Base-by-base conservation (phyloP, 2,113 vertebrate genomes). In the Mormyrus lacerda region DNA sequence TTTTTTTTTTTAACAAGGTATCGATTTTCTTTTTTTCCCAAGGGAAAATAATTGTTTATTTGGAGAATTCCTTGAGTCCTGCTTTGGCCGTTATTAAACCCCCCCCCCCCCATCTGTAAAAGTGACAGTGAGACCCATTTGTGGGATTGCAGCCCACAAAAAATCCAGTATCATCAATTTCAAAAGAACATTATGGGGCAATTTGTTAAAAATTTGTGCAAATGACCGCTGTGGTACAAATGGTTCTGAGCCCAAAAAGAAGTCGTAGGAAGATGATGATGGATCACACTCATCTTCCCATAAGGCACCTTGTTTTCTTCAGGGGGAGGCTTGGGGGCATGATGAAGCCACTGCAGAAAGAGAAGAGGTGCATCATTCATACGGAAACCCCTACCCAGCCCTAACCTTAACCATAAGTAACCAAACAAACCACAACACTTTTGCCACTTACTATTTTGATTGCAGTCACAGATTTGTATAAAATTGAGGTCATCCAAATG, bases 201-300 rank as follows among this genome's bases (percentile, higher is more conserved):
- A 90, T 90, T 83, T 90, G 82, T 90, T 89, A 90, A 91, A 90
- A 92, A 89, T 90, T 42, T 58, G 79, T 93, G 88, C 55, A 73
- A 92, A 91, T 93, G 91, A 92, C 92, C 31, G 87, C 86, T 69
- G 85, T 73, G 89, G 91, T 89, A 91, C 90, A 93, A 93, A 92
- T 93, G 89, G 69, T 89, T 90, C 85, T 85, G 53, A 83, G 79
- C 86, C 31, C 13, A 76, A 39, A 73, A 93, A 92, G 91, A 42
- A 92, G 88, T 88, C 58, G 47, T 85, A 84, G 88, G 87, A 88
- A 87, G 48, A 87, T 65, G 88, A 87, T 88, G 86, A 93, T 91
- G 88, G 53, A 92, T 91, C 90, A 87, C 90, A 83, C 17, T 48
- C 65, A 88, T 76, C 89, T 91, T 82, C 79, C 65, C 88, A 91